phyloP scores from a whole-genome alignment of 2,797 vertebrate genomes.

The Myoxocephalus aenaeus region DNA sequence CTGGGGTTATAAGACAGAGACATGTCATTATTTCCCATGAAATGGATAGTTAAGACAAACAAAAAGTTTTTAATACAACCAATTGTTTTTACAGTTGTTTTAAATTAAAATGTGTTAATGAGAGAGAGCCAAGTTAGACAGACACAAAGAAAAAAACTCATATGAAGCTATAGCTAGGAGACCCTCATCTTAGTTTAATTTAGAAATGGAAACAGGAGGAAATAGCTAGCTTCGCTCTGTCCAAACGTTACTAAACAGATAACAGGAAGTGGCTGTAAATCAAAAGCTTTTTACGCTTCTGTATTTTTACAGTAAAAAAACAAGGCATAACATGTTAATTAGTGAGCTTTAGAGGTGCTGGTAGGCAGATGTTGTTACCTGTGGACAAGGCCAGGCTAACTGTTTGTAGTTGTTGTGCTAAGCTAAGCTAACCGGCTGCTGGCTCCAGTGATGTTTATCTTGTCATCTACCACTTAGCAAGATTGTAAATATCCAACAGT shows the following conservation, averaged over 20 bases:
- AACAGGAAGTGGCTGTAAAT: background rate
- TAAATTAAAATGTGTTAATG: background rate
- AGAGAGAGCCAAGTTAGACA: background rate
- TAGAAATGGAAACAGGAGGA: background rate
- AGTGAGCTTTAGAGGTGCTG: background rate
- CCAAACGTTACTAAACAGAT: background rate
- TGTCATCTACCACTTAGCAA: background rate
- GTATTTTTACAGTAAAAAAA: background rate
- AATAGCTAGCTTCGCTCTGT: background rate
- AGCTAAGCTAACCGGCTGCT: background rate
- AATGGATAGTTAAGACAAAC: background rate
- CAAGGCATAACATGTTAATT: background rate
- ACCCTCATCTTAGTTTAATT: background rate
- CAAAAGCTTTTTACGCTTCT: background rate
- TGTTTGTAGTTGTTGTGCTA: slow-evolving; percentile 4
- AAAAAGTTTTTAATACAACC: background rate
- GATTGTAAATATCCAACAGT: background rate
- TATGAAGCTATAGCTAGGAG: background rate
- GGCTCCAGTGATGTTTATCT: background rate
- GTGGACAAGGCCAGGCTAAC: background rate
- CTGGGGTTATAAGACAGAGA: background rate
- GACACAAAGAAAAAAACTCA: background rate
- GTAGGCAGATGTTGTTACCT: background rate
- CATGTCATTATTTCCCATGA: background rate
- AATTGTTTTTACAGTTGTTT: background rate